Conservation (phyloP, 2,888 invertebrate species). For the Terebella lapidaria region DNA sequence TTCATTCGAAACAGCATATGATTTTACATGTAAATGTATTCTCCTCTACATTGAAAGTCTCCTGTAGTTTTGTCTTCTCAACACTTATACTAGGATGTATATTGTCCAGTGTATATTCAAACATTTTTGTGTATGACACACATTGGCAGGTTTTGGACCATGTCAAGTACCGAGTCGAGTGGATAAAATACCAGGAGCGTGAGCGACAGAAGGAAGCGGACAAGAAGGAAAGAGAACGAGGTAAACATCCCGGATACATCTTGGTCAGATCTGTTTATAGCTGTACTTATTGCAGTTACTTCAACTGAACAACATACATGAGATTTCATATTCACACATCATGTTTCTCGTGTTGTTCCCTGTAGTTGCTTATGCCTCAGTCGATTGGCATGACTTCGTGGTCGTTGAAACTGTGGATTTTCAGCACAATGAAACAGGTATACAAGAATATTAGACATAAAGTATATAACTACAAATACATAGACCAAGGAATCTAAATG, state of each 20-base stretch:
- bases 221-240: slow-evolving; percentile 86
- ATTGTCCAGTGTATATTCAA: no score
- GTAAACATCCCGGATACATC: no score
- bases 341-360: slow-evolving; percentile 10
- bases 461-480: neutral
- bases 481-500: no score
- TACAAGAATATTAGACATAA: neutral
- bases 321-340: no score
- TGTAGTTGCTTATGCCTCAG: slow-evolving; percentile 76
- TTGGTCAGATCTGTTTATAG: neutral
- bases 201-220: slow-evolving; percentile 91
- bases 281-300: no score
- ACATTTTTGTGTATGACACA: no score
- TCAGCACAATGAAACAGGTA: slow-evolving; percentile 80
- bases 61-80: no score
- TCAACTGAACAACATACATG: no score
- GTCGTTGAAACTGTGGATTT: slow-evolving; percentile 99
- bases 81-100: no score
- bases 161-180: slow-evolving; percentile 90
- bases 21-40: no score
- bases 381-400: slow-evolving; percentile 99
- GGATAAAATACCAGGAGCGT: slow-evolving; percentile 91
- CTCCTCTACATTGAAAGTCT: no score
- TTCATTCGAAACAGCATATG: no score
- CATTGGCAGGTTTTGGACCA: slow-evolving; percentile 69